Base-by-base conservation (phyloP, 2,113 vertebrate species). In the Lamprologus tigripictilis region DNA sequence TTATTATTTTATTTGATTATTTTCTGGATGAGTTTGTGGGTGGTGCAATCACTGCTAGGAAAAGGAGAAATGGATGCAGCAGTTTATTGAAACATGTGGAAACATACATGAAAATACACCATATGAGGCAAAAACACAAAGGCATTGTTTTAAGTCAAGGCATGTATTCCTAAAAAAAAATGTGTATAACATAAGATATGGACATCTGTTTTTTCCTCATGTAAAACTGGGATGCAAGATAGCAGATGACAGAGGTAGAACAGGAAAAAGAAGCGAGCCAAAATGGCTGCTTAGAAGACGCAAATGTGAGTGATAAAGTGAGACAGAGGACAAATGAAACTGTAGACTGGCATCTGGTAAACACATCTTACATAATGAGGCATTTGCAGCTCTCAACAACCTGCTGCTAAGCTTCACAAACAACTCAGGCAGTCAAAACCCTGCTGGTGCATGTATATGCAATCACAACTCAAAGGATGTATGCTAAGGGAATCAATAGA, bases 321-420 rank as follows among this genome's bases (percentile, higher is more conserved):
- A 82, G 42, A 37, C 49, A 79, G 80, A 84, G 80, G 53, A 88
- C 79, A 84, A 86, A 31, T 86, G 63, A 71, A 88, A 85, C 47
- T 87, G 87, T 57, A 53, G 88, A 93, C 86, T 87, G 86, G 66
- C 91, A 93, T 86, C 92, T 89, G 86, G 91, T 86, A 82, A 93
- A 89, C 90, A 92, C 80, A 63, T 86, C 88, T 92, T 92, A 87
- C 87, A 92, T 91, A 93, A 93, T 91, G 68, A 91, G 79, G 57
- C 78, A 87, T 88, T 92, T 85, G 61, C 82, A 89, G 87, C 79
- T 86, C 79, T 85, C 23, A 91, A 86, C 76, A 91, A 93, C 90
- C 87, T 92, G 91, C 89, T 90, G 89, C 84, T 93, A 6, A 45
- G 66, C 86, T 90, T 91, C 83, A 78, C 61, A 91, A 93, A 80